phyloP scores from a whole-genome alignment of 2,113 vertebrate genomes.

The Nycticorax nycticorax region DNA sequence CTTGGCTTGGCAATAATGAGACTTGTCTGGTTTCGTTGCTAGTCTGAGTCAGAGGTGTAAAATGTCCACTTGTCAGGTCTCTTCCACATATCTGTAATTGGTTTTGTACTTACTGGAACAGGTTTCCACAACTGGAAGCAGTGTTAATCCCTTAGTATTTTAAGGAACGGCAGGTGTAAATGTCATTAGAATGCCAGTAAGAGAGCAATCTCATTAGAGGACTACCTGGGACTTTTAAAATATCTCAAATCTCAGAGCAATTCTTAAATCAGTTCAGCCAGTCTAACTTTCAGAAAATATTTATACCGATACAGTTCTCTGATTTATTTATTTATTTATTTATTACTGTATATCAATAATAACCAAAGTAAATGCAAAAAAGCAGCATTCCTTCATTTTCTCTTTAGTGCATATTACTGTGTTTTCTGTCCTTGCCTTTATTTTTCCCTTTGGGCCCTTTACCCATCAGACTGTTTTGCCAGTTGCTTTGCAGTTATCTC shows the following conservation, averaged over 20 bases:
- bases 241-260: background rate
- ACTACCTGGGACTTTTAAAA: background rate
- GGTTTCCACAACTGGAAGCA: background rate
- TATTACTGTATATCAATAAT: background rate
- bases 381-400: background rate
- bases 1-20: background rate
- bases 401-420: background rate
- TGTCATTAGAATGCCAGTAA: background rate
- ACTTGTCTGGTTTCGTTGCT: conserved; percentile 45
- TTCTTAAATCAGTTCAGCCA: background rate
- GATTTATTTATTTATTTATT: no score
- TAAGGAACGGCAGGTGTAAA: background rate
- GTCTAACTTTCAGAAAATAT: background rate
- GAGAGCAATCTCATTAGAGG: background rate
- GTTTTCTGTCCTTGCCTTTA: background rate
- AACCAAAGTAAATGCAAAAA: background rate
- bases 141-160: background rate
- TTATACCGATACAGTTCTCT: background rate
- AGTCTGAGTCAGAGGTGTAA: conserved; percentile 17
- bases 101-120: background rate
- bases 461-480: background rate
- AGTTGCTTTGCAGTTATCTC: background rate
- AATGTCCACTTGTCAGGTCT: background rate
- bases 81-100: background rate
- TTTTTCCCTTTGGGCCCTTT: background rate